These are phyloP conservation scores for Lateolabrax maculatus DNA, from an alignment of 2,797 vertebrate species.

Conservation along the genomic window DNA sequence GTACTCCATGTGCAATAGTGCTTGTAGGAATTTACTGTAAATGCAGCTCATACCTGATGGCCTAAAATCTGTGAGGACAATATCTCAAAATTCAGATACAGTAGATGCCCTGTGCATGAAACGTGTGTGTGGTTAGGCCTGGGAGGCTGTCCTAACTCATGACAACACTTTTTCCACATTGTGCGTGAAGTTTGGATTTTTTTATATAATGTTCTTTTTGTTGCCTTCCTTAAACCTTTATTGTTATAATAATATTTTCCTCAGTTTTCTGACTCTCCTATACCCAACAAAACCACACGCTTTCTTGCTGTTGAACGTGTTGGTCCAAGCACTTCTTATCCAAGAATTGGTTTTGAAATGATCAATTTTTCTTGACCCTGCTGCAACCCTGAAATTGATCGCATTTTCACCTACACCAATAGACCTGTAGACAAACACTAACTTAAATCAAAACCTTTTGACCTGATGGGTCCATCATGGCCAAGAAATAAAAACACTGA, in stretches of 20 bases:
- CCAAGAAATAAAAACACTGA: neutral
- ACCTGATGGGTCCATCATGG: neutral
- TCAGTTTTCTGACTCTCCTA: neutral
- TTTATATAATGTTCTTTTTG: neutral
- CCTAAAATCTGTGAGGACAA: neutral
- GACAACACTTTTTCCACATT: neutral
- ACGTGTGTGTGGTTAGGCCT: neutral
- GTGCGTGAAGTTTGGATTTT: neutral
- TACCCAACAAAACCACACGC: neutral
- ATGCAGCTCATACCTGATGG: neutral
- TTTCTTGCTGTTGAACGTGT: neutral
- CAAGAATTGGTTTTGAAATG: neutral
- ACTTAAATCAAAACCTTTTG: neutral
- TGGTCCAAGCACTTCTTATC: neutral
- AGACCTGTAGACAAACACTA: neutral
- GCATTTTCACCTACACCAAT: neutral
- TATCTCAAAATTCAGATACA: neutral
- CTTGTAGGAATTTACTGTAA: neutral
- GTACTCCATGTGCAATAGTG: neutral
- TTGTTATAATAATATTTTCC: neutral
- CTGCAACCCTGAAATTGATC: neutral
- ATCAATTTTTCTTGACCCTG: neutral
- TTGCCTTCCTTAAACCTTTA: neutral
- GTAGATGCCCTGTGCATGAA: neutral
- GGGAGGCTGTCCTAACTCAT: neutral